These are phyloP conservation scores for Gonocerus acuteangulatus DNA, from an alignment of 2,888 invertebrate species.

Conservation along the genomic window DNA sequence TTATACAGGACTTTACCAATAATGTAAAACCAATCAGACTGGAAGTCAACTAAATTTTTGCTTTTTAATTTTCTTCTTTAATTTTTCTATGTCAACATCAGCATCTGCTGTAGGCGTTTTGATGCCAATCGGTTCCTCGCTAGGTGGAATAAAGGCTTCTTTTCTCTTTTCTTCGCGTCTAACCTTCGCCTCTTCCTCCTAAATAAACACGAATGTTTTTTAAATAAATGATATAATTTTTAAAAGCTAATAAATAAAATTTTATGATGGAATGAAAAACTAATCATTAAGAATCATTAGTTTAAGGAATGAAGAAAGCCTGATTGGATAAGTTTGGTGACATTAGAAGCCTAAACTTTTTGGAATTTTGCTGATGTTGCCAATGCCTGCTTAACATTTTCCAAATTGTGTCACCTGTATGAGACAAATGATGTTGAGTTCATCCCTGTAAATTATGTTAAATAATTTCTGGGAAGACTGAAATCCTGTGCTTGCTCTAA, in stretches of 20 bases:
- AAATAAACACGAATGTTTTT: not conserved
- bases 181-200: conserved; percentile 62
- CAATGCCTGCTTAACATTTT: too few species aligned
- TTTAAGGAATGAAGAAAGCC: not conserved
- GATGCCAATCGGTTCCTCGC: conserved; percentile 47
- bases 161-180: conserved; percentile 68
- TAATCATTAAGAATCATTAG: too few species aligned
- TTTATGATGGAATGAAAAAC: not conserved
- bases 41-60: conserved; percentile 40
- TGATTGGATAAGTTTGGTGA: not conserved
- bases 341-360: too few species aligned
- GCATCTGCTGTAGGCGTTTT: conserved; percentile 40
- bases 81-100: conserved; percentile 57
- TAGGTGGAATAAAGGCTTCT: conserved; percentile 74
- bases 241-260: not conserved
- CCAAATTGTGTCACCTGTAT: too few species aligned
- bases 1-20: too few species aligned
- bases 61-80: conserved; percentile 71
- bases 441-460: too few species aligned
- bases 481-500: too few species aligned
- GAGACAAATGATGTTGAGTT: too few species aligned
- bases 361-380: too few species aligned
- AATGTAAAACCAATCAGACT: too few species aligned
- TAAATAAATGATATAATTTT: too few species aligned
- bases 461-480: too few species aligned